Base-by-base conservation (phyloP, 2,888 invertebrate genomes). In the Diarsia mendica region DNA sequence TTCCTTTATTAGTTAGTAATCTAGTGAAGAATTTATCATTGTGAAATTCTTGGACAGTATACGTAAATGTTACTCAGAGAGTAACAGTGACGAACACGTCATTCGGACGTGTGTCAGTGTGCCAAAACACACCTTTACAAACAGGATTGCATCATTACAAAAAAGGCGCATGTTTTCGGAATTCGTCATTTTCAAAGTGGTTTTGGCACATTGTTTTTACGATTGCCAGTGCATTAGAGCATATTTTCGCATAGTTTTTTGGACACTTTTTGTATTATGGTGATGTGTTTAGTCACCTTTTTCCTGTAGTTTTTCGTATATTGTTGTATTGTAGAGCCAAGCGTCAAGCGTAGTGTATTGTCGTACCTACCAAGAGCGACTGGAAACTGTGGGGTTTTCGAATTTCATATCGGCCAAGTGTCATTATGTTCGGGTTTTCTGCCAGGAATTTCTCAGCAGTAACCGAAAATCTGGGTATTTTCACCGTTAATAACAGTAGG, bases 91-190 rank as follows among this genome's bases (percentile, higher is more conserved):
- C 33, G 11, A 2, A 58, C 72, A 63, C 80, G 48, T 84, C 44
- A 74, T 60, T 46, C 15, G 10, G 18, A 48, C 61, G 58, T 67
- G 58, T 67, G 69, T 84, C 67, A 39, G 8, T 11, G 33, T 81
- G 67, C 73, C 84, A 79, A 63, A 49, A 9, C 15, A 61, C 55
- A 80, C 69, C 80, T 73, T 49, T 1, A 55, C 67, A 67, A 69
- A 83, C 15, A 15, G 18, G 4, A 65, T 82, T 82, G 70, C 84
- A 80, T 80, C 70, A 84, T 70, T 67, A 58, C 18, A 66, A 60
- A 67, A 70, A 79, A 55, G 20, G 11, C 44, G 60, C 70, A 84
- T 80, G 55, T 68, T 80, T 80, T 61, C n/a, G 5, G 1, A 64
- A 70, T 82, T 82, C 28, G 80, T 84, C 81, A 81, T 67, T 72